These are phyloP conservation scores for Scrobipalpa costella DNA, from an alignment of 2,888 invertebrate genomes.

Conservation along the genomic window DNA sequence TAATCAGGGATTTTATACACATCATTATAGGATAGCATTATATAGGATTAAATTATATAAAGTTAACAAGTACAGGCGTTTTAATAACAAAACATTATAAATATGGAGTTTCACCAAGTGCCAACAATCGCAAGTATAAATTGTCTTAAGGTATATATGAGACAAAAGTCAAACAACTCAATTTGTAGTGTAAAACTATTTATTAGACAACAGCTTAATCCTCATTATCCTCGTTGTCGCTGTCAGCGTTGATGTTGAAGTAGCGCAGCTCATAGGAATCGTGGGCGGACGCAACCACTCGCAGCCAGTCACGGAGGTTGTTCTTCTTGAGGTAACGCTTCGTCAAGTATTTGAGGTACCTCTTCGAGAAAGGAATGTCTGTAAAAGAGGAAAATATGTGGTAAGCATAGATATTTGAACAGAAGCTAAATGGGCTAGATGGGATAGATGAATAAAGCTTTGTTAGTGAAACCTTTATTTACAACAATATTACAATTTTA, in stretches of 20 bases:
- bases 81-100: no score
- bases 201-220: conserved; percentile 83
- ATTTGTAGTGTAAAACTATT: conserved; percentile 61
- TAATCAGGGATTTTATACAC: no score
- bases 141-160: background rate
- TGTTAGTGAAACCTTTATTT: no score
- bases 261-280: conserved; percentile 99
- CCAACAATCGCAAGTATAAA: no score
- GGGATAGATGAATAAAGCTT: no score
- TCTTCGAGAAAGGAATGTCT: conserved; percentile 87
- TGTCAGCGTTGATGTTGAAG: conserved; percentile 95
- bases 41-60: no score
- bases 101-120: no score
- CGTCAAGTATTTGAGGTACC: conserved; percentile 99
- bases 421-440: background rate
- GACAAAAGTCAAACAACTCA: conserved; percentile 16
- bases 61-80: no score
- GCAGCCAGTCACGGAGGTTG: conserved; percentile 98
- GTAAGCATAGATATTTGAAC: background rate
- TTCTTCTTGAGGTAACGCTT: conserved; percentile 99
- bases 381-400: conserved; percentile 38
- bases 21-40: no score
- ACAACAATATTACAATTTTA: no score
- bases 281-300: conserved; percentile 98
- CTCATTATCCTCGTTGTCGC: conserved; percentile 92